phyloP scores from a whole-genome alignment of 2,888 invertebrate genomes.

The Lithophane socia region DNA sequence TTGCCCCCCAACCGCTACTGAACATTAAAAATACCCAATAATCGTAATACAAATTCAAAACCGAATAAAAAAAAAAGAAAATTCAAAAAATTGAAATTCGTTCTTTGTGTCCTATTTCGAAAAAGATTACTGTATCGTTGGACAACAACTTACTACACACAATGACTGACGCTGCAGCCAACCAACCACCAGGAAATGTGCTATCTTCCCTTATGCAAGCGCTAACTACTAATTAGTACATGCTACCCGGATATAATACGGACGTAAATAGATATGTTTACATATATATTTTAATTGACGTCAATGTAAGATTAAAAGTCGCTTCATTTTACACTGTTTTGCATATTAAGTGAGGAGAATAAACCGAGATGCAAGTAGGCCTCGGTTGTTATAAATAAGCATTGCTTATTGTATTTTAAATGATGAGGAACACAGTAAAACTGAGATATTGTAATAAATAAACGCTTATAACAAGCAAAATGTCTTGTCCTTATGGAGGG shows the following conservation, averaged over 20 bases:
- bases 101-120: neutral
- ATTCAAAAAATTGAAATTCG: neutral
- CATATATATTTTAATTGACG: slow-evolving; percentile 34
- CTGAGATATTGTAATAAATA: neutral
- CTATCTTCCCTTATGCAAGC: slow-evolving; percentile 48
- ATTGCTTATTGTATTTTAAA: slow-evolving; percentile 1
- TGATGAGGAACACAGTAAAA: neutral
- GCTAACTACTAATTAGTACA: slow-evolving; percentile 40
- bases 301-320: slow-evolving; percentile 9
- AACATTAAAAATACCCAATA: neutral
- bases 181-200: slow-evolving; percentile 41
- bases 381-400: neutral
- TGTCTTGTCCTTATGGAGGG: neutral
- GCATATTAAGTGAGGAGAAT: slow-evolving; percentile 4
- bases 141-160: slow-evolving; percentile 2
- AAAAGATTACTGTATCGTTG: neutral
- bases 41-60: neutral
- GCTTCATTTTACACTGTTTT: slow-evolving; percentile 20
- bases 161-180: neutral
- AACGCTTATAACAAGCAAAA: neutral
- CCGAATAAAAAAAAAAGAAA: too few relatives aligned
- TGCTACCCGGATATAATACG: slow-evolving; percentile 40
- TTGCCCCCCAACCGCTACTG: neutral
- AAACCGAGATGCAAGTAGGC: neutral
- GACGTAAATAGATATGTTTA: slow-evolving; percentile 11